Evolutionary conservation across 1,140 invertebrate species (phyloP).

Genomic region (Ceratosolen fusciceps): DNA sequence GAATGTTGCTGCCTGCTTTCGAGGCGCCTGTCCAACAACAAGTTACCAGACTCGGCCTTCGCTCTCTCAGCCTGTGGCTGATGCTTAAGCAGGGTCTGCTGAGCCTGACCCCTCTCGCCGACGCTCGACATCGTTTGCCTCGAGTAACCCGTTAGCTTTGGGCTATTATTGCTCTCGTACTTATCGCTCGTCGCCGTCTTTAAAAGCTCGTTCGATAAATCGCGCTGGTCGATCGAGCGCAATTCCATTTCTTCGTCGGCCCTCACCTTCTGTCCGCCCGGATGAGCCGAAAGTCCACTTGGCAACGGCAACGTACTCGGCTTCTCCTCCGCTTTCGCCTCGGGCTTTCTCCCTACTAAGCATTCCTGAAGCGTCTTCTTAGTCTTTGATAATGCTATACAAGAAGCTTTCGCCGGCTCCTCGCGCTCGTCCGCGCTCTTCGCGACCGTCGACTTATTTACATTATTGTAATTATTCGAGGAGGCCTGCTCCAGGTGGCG

Average conservation of each 20-base stretch:
- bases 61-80: conserved; percentile 7
- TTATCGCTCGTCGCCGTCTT: conserved; percentile 51
- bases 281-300: conserved; percentile 12
- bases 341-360: conserved; percentile 43
- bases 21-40: conserved; percentile 19
- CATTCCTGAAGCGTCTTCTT: conserved; percentile 45
- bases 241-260: conserved; percentile 44
- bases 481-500: conserved; percentile 47
- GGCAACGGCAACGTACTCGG: background rate
- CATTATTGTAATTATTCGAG: conserved; percentile 47
- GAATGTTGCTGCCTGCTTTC: conserved; percentile 44
- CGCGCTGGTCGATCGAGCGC: conserved; percentile 34
- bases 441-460: conserved; percentile 50
- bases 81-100: conserved; percentile 6
- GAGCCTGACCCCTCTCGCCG: conserved; percentile 6
- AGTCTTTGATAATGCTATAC: conserved; percentile 50
- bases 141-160: background rate
- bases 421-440: conserved; percentile 52
- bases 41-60: conserved; percentile 19
- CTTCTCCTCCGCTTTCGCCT: conserved; percentile 29
- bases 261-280: conserved; percentile 27
- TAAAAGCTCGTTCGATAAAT: conserved; percentile 37
- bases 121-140: background rate
- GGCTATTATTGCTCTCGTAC: conserved; percentile 42
- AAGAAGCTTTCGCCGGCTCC: conserved; percentile 53